Conservation (phyloP, 2,888 invertebrate genomes). For the Papilio elwesi region DNA sequence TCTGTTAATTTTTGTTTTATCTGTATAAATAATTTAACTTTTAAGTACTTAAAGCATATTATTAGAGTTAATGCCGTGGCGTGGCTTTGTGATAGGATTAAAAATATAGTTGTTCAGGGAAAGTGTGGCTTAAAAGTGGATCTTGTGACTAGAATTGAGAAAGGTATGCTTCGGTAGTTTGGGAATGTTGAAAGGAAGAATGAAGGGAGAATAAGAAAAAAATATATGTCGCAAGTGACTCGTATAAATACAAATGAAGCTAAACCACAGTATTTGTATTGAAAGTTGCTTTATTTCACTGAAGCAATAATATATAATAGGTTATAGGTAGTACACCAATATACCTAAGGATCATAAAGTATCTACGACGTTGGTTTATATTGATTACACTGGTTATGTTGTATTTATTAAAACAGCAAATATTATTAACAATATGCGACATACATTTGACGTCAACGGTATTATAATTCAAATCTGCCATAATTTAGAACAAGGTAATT, state of each 20-base stretch:
- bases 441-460: slow-evolving; percentile 25
- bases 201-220: no score
- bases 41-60: no score
- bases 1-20: slow-evolving; percentile 41
- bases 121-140: no score
- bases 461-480: slow-evolving; percentile 32
- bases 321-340: slow-evolving; percentile 57
- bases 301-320: slow-evolving; percentile 69
- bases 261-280: slow-evolving; percentile 49
- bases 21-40: background rate
- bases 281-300: slow-evolving; percentile 72
- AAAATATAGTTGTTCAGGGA: no score
- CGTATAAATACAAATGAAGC: background rate
- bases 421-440: slow-evolving; percentile 30
- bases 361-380: slow-evolving; percentile 39
- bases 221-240: no score
- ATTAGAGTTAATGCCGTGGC: no score
- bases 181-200: no score
- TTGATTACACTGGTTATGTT: slow-evolving; percentile 56
- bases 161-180: no score
- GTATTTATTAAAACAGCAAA: slow-evolving; percentile 39
- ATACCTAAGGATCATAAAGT: slow-evolving; percentile 48
- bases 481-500: slow-evolving; percentile 30
- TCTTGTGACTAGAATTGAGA: no score
- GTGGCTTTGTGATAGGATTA: no score